These are phyloP conservation scores for Nematolebias whitei DNA, from an alignment of 2,113 vertebrate species.

Conservation along the genomic window DNA sequence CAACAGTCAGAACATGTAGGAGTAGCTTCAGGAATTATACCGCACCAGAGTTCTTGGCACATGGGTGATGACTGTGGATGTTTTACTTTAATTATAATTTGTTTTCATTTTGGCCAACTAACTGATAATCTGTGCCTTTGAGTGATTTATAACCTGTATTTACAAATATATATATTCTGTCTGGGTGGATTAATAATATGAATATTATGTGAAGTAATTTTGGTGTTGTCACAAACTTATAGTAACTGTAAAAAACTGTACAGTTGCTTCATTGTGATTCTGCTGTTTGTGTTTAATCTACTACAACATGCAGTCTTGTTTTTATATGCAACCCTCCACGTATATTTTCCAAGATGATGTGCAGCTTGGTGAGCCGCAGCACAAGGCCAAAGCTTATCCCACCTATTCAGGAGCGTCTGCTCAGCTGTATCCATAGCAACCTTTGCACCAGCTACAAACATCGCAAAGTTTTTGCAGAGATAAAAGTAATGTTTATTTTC, in stretches of 20 bases:
- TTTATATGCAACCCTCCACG: not conserved
- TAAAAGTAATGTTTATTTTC: slow-evolving; percentile 48
- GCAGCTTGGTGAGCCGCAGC: slow-evolving; percentile 7
- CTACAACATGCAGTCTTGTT: not conserved
- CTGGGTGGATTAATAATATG: slow-evolving; percentile 60
- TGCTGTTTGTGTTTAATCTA: not conserved
- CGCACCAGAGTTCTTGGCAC: slow-evolving; percentile 11
- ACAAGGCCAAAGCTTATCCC: slow-evolving; percentile 38
- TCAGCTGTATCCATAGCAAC: slow-evolving; percentile 32
- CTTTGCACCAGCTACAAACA: slow-evolving; percentile 23
- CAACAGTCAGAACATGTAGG: slow-evolving; percentile 16
- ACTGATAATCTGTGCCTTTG: slow-evolving; percentile 69
- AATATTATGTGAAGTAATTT: slow-evolving; percentile 51
- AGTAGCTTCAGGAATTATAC: slow-evolving; percentile 46
- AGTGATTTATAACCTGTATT: slow-evolving; percentile 49
- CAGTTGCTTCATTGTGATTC: slow-evolving; percentile 21
- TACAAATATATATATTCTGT: slow-evolving; percentile 41
- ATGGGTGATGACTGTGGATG: slow-evolving; percentile 27
- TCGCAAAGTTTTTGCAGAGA: slow-evolving; percentile 32
- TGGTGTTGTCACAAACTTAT: slow-evolving; percentile 47
- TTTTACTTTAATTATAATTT: slow-evolving; percentile 24
- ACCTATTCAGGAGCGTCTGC: slow-evolving; percentile 13
- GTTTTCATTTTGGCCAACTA: slow-evolving; percentile 50
- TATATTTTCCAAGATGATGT: slow-evolving; percentile 3
- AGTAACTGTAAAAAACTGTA: slow-evolving; percentile 17